These are phyloP conservation scores for Heliconius charithonia DNA, from an alignment of 2,888 invertebrate species.

Conservation along the genomic window DNA sequence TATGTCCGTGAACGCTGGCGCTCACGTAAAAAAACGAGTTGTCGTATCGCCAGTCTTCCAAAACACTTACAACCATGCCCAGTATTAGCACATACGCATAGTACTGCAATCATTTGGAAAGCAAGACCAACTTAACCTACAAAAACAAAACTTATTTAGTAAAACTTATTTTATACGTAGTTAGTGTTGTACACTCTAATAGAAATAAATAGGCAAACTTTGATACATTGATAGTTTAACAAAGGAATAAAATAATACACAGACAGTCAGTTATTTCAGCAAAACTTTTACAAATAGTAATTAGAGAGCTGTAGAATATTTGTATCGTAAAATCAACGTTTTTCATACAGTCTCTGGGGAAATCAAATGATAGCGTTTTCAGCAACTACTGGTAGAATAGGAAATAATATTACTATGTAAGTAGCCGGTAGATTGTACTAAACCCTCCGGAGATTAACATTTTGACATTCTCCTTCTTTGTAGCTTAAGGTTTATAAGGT, in stretches of 20 bases:
- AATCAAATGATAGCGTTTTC: constrained; percentile 69
- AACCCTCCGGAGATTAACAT: constrained; percentile 28
- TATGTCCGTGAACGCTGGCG: too few species aligned
- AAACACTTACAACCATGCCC: too few species aligned
- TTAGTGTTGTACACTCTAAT: neutral
- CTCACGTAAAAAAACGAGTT: too few species aligned
- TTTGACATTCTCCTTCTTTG: constrained; percentile 28
- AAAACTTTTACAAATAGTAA: constrained; percentile 28
- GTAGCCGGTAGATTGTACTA: constrained; percentile 51
- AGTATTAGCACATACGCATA: too few species aligned
- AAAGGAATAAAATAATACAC: constrained; percentile 17
- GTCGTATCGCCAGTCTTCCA: too few species aligned
- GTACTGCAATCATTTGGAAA: too few species aligned
- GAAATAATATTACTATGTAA: constrained; percentile 66
- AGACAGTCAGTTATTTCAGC: neutral
- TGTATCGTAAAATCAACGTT: constrained; percentile 46
- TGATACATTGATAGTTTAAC: neutral
- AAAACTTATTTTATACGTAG: neutral
- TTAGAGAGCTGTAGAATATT: constrained; percentile 31
- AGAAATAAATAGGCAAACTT: constrained; percentile 5
- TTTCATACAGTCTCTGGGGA: constrained; percentile 69
- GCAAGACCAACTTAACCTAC: too few species aligned
- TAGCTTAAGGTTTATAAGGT: constrained; percentile 3
- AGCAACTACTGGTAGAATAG: constrained; percentile 54
- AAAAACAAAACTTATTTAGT: neutral